Base-by-base conservation (phyloP, 2,888 invertebrate genomes). In the Erynnis tages region DNA sequence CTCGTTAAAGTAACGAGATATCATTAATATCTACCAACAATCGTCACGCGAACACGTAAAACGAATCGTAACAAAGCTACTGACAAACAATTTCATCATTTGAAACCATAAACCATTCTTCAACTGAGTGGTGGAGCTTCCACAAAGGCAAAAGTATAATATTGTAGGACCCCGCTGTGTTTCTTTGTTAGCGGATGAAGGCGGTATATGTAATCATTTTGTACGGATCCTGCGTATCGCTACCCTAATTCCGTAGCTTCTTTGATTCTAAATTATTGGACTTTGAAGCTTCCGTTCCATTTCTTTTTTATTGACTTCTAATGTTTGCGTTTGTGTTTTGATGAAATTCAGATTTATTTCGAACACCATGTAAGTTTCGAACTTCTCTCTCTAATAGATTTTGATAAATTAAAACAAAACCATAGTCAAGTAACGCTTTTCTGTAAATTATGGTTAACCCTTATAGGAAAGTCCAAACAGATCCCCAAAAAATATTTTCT, bases 71-170 rank as follows among this genome's bases (percentile, higher is more conserved):
- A 83, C 83, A 87, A 83, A 79, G 83, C 79, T 77, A 78, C 85
- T 82, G 82, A 86, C 85, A 84, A 86, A 87, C 87, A 83, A 76
- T 88, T 84, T 83, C 86, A 89, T 88, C 88, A 89, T 89, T 88
- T 81, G 82, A 82, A 87, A 82, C 87, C 87, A 81, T 88, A 88
- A 87, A 88, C 86, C 80, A 83, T 82, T 77, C 83, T 79, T 87
- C 88, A 21, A 4, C 3, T 82, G 87, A 57, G 87, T 67, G 67
- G 68, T 69, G 74, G 69, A 80, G 84, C 82, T 79, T 81, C 84
- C 72, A 88, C 87, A 88, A 89, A 88, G 87, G 85, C 79, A 79
- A 71, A 78, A 73, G 82, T 84, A 88, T 83, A 88, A 88, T 89
- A 88, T 86, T 77, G 76, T 75, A 81, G 84, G 73, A 74, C 83